Conservation (phyloP, 2,888 invertebrate species). For the Ophion slaviceki region DNA sequence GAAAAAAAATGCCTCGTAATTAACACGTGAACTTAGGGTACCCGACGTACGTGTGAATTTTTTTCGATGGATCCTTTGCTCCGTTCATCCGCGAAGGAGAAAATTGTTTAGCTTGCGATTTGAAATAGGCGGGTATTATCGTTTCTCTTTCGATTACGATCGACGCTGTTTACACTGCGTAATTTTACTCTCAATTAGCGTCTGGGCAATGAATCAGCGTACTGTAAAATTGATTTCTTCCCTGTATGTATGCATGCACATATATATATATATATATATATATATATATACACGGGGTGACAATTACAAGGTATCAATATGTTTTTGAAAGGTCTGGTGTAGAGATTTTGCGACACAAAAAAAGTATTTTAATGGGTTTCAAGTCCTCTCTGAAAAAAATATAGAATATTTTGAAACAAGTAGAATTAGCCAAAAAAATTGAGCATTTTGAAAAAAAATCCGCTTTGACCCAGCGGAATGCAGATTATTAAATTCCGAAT, state of each 20-base stretch:
- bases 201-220: conserved; percentile 73
- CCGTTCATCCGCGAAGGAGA: conserved; percentile 40
- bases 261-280: too few relatives aligned
- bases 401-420: too few relatives aligned
- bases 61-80: conserved; percentile 2
- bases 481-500: too few relatives aligned
- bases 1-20: conserved; percentile 51
- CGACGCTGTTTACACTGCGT: conserved; percentile 54
- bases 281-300: not conserved
- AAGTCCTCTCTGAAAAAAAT: too few relatives aligned
- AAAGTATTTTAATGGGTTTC: too few relatives aligned
- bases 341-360: too few relatives aligned
- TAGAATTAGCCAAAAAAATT: too few relatives aligned
- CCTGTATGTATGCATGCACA: not conserved
- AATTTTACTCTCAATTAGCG: conserved; percentile 76
- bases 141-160: conserved; percentile 55
- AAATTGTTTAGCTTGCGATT: conserved; percentile 42
- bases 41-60: not conserved
- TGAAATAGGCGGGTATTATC: conserved; percentile 51
- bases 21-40: conserved; percentile 54
- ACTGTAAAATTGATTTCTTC: conserved; percentile 35
- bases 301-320: not conserved
- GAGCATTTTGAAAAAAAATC: too few relatives aligned
- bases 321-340: not conserved
- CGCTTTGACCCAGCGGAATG: too few relatives aligned